A percentile compares a stretch with the other conserved stretches of the same genome.
Conservation (phyloP, 2,797 vertebrate species). For the Halcyon chelicuti region DNA sequence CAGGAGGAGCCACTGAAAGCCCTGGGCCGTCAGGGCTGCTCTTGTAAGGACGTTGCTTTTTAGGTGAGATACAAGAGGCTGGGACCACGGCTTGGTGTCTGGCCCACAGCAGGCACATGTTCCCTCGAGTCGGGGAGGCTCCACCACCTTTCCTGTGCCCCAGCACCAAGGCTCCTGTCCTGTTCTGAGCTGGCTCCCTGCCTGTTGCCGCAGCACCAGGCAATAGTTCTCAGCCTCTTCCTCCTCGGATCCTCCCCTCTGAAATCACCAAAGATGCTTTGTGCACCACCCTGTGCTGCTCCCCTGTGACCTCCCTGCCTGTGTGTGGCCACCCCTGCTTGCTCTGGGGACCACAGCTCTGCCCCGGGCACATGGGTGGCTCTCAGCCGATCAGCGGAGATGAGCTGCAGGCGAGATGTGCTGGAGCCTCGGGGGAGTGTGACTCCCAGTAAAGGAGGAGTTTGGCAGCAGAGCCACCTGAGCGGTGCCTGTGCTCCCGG, state of each 20-base stretch:
- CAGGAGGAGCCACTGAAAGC: background rate
- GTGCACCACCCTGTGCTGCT: background rate
- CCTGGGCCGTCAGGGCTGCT: background rate
- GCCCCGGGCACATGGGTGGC: background rate
- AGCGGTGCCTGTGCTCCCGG: background rate
- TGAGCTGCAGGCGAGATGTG: background rate
- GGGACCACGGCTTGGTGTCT: background rate
- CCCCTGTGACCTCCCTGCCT: background rate
- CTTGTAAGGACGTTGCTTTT: no score
- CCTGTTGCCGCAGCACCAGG: background rate
- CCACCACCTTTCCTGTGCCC: rapidly evolving
- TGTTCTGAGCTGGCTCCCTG: background rate
- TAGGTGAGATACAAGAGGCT: background rate
- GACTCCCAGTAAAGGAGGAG: background rate
- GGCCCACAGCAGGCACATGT: background rate
- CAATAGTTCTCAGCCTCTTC: background rate
- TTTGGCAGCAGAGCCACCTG: background rate
- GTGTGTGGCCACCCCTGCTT: rapidly evolving
- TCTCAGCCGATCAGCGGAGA: background rate
- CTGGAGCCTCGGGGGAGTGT: background rate
- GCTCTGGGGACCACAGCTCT: background rate
- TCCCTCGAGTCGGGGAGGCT: background rate
- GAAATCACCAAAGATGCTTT: background rate
- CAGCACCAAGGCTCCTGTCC: rapidly evolving
- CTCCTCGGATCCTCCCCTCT: background rate